Percentiles rank a stretch among this genome's conserved stretches.
Evolutionary conservation across 1,140 invertebrate genomes (phyloP).

Genomic region (Bombus consobrinus): DNA sequence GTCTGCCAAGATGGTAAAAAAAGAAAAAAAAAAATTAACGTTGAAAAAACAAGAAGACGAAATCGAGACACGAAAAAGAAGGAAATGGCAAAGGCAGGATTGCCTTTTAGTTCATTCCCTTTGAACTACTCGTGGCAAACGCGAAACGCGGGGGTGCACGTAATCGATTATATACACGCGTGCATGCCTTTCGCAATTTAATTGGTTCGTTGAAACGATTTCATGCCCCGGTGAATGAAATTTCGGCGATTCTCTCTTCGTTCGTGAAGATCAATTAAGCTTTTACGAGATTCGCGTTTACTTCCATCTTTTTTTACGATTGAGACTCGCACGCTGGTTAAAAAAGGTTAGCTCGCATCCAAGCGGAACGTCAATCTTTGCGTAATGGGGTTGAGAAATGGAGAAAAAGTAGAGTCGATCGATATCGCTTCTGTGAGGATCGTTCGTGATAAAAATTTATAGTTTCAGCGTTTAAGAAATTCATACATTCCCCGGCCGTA

Average conservation of each 20-base stretch:
- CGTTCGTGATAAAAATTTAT: no score
- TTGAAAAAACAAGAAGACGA: neutral
- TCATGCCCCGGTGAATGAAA: neutral
- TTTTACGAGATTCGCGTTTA: neutral
- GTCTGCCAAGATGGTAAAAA: neutral
- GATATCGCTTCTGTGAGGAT: no score
- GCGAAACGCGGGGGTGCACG: conserved; percentile 9
- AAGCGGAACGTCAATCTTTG: no score
- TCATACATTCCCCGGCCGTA: no score
- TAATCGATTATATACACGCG: conserved; percentile 25
- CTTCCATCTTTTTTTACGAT: neutral
- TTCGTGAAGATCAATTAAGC: neutral
- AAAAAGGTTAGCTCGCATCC: no score
- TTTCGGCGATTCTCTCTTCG: neutral
- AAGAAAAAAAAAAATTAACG: neutral
- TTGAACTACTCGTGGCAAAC: conserved; percentile 5
- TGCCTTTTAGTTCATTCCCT: conserved; percentile 20
- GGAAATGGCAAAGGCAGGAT: neutral
- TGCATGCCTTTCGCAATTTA: neutral
- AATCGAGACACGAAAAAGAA: neutral
- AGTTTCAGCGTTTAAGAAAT: neutral
- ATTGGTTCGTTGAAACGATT: conserved; percentile 10
- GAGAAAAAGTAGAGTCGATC: neutral
- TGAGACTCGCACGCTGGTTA: no score
- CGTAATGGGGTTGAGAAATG: neutral